A percentile compares a stretch with the other conserved stretches of the same genome.
phyloP scores from a whole-genome alignment of 2,888 invertebrate species.

The Philereme transversata region DNA sequence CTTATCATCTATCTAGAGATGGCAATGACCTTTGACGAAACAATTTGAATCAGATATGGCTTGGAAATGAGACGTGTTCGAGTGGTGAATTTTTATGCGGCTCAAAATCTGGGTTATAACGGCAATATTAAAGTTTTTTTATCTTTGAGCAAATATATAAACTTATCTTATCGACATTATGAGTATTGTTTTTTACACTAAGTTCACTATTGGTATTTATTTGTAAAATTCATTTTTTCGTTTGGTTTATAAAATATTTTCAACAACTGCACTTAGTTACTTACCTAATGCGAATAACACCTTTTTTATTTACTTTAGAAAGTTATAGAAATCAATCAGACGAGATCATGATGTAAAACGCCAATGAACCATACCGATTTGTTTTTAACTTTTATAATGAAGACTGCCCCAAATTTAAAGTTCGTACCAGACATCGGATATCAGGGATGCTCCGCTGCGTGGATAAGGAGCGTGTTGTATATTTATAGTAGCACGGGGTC shows the following conservation, averaged over 20 bases:
- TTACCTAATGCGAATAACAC: too few species aligned
- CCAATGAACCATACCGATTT: neutral
- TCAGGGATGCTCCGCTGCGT: constrained; percentile 59
- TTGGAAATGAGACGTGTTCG: constrained; percentile 45
- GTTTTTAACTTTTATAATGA: neutral
- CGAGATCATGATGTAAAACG: too few species aligned
- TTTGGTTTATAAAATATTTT: neutral
- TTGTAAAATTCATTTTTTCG: neutral
- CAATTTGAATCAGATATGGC: constrained; percentile 56
- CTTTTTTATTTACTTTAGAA: too few species aligned
- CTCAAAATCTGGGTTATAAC: constrained; percentile 41
- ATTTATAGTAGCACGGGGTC: constrained; percentile 81
- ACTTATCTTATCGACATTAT: constrained; percentile 19
- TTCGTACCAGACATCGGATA: constrained; percentile 43
- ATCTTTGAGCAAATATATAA: constrained; percentile 16
- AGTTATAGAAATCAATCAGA: neutral
- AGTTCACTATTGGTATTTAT: neutral
- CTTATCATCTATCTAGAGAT: constrained; percentile 70
- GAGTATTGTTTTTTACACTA: constrained; percentile 9
- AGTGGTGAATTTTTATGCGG: constrained; percentile 38
- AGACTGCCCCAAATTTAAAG: constrained; percentile 30
- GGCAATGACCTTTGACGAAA: constrained; percentile 78
- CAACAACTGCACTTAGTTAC: too few species aligned
- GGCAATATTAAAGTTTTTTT: constrained; percentile 31
- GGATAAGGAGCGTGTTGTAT: constrained; percentile 67